Percentiles rank a stretch among this genome's conserved stretches.
These are phyloP conservation scores for Tetragnatha montana DNA, from an alignment of 2,888 invertebrate genomes.

Conservation along the genomic window DNA sequence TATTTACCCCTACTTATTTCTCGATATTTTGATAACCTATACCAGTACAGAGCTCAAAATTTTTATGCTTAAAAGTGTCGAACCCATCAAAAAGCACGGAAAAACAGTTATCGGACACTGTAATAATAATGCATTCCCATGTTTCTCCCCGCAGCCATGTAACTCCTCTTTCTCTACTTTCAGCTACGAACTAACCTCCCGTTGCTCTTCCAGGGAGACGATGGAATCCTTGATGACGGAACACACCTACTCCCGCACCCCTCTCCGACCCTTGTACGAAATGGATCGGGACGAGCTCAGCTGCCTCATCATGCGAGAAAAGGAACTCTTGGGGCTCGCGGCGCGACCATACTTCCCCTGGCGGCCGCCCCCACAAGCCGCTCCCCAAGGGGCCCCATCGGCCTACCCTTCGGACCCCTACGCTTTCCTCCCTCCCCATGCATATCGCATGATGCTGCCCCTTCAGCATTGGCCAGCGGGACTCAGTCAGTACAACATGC, in stretches of 20 bases:
- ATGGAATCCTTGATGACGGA: slow-evolving; percentile 80
- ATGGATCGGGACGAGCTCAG: slow-evolving; percentile 67
- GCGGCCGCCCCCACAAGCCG: slow-evolving; percentile 15
- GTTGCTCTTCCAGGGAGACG: slow-evolving; percentile 82
- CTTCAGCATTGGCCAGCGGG: slow-evolving; percentile 56
- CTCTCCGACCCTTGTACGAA: slow-evolving; percentile 62
- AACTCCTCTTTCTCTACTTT: slow-evolving; percentile 24
- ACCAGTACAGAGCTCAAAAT: too few species aligned
- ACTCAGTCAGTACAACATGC: slow-evolving; percentile 64
- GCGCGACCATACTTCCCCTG: slow-evolving; percentile 44
- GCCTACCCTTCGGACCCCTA: slow-evolving; percentile 40
- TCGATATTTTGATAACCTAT: too few species aligned
- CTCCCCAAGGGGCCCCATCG: background rate
- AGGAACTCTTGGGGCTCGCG: slow-evolving; percentile 34
- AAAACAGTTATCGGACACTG: too few species aligned
- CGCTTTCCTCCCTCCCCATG: slow-evolving; percentile 26
- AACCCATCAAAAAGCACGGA: too few species aligned
- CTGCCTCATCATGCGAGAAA: slow-evolving; percentile 59
- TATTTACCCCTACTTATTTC: too few species aligned
- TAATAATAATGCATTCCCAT: too few species aligned
- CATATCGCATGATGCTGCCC: slow-evolving; percentile 53
- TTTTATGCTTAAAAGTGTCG: too few species aligned
- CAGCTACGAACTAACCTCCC: slow-evolving; percentile 60
- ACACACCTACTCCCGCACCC: slow-evolving; percentile 66
- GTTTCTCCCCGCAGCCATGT: too few species aligned